phyloP scores from a whole-genome alignment of 2,888 invertebrate genomes.

The Drosophila histrio region DNA sequence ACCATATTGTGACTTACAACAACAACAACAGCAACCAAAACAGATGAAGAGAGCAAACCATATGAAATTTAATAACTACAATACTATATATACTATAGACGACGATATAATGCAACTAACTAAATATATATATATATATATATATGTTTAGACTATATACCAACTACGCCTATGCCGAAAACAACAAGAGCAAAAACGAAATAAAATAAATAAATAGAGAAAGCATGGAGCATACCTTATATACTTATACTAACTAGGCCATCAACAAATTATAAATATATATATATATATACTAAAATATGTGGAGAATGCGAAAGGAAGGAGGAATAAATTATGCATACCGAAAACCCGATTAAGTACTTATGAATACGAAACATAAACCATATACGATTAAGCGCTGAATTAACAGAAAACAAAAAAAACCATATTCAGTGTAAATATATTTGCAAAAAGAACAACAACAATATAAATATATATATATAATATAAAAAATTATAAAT shows the following conservation, averaged over 20 bases:
- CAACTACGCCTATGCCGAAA: slow-evolving; percentile 59
- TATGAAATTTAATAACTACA: slow-evolving; percentile 32
- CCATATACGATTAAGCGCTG: slow-evolving; percentile 43
- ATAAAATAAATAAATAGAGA: slow-evolving; percentile 38
- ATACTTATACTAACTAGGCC: slow-evolving; percentile 66
- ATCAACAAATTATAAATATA: slow-evolving; percentile 66
- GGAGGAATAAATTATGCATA: slow-evolving; percentile 7
- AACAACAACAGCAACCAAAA: slow-evolving; percentile 44
- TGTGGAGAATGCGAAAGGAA: neutral
- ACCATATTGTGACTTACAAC: slow-evolving; percentile 75
- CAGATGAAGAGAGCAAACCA: slow-evolving; percentile 19
- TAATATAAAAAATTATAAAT: slow-evolving; percentile 36
- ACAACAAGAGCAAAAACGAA: slow-evolving; percentile 8
- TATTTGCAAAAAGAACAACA: slow-evolving; percentile 25
- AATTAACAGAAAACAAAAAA: slow-evolving; percentile 28
- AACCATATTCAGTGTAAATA: slow-evolving; percentile 39
- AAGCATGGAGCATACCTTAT: slow-evolving; percentile 44
- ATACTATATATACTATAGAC: too few relatives aligned
- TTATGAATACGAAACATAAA: slow-evolving; percentile 35
- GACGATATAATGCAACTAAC: slow-evolving; percentile 60
- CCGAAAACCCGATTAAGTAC: slow-evolving; percentile 33
- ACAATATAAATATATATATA: slow-evolving; percentile 10
- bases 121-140: slow-evolving; percentile 23
- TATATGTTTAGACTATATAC: slow-evolving; percentile 45
- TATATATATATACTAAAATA: slow-evolving; percentile 18